Evolutionary conservation across 1,140 invertebrate genomes (phyloP).

Genomic region (Anastatus disparis): DNA sequence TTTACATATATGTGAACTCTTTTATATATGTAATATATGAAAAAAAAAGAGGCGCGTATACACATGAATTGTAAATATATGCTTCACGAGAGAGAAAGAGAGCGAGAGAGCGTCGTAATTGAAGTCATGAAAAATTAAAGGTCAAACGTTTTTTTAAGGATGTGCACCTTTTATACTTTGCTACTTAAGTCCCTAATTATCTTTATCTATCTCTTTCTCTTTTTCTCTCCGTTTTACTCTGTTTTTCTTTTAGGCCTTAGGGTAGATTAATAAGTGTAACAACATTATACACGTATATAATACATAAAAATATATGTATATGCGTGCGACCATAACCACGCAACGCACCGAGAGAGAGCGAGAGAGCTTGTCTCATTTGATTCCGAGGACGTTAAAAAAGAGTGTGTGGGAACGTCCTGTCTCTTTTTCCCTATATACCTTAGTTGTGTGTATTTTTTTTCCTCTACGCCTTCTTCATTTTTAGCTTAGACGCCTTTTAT

Average conservation of each 20-base stretch:
- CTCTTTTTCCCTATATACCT: slow-evolving; percentile 24
- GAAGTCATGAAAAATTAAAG: slow-evolving; percentile 40
- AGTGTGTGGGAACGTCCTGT: slow-evolving; percentile 53
- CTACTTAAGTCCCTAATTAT: slow-evolving; percentile 41
- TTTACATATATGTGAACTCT: background rate
- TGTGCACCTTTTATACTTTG: slow-evolving; percentile 2
- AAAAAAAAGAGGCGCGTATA: slow-evolving; percentile 2
- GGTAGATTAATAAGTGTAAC: slow-evolving; percentile 49
- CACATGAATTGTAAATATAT: slow-evolving; percentile 27
- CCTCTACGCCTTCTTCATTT: no score
- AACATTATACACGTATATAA: slow-evolving; percentile 38
- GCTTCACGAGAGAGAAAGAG: no score
- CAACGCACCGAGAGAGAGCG: no score
- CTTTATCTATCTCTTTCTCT: no score
- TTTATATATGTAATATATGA: background rate
- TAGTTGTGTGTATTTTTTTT: no score
- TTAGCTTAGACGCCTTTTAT: background rate
- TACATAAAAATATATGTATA: no score
- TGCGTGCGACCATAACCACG: slow-evolving; percentile 45
- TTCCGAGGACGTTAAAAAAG: no score
- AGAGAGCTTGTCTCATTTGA: slow-evolving; percentile 47
- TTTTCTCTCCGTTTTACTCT: no score
- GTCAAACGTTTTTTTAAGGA: slow-evolving; percentile 44
- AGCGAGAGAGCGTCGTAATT: slow-evolving; percentile 3
- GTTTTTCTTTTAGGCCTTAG: no score